These are phyloP conservation scores for Andinoacara biseriatus DNA, from an alignment of 2,113 vertebrate species.

Conservation along the genomic window DNA sequence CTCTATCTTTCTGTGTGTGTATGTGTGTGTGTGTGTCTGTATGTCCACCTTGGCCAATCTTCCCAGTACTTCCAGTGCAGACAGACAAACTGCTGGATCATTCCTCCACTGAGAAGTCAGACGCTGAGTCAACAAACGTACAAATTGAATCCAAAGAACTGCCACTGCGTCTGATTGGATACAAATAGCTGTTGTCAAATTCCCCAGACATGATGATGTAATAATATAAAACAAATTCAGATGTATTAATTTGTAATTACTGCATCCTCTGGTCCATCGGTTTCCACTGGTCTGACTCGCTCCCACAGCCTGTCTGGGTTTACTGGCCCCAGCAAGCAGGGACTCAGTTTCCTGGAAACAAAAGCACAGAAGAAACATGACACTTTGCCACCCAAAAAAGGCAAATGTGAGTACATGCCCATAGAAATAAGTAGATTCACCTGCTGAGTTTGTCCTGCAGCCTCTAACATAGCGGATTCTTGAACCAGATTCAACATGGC, in stretches of 20 bases:
- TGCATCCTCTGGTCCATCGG: not conserved
- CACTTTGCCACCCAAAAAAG: not conserved
- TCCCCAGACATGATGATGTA: not conserved
- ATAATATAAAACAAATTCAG: not conserved
- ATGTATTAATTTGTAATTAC: not conserved
- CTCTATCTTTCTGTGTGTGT: not conserved
- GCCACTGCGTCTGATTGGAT: not conserved
- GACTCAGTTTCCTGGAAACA: not conserved
- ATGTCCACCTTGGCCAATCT: slow-evolving; percentile 89
- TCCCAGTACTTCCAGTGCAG: slow-evolving; percentile 90
- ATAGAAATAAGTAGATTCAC: slow-evolving; percentile 71
- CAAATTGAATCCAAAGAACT: slow-evolving; percentile 43
- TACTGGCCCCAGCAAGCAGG: not conserved
- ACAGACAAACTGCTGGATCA: slow-evolving; percentile 92
- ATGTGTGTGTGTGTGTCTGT: not conserved
- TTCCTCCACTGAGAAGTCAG: slow-evolving; percentile 92
- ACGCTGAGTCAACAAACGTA: slow-evolving; percentile 79
- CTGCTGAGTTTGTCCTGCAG: slow-evolving; percentile 85
- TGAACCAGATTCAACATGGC: slow-evolving; percentile 93
- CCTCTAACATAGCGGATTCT: slow-evolving; percentile 88
- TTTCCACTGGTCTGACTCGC: not conserved
- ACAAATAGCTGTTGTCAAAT: not conserved
- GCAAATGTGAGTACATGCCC: not conserved
- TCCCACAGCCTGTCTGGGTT: not conserved
- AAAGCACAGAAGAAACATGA: not conserved